phyloP scores from a whole-genome alignment of 2,113 vertebrate species.

The Rostratula benghalensis region DNA sequence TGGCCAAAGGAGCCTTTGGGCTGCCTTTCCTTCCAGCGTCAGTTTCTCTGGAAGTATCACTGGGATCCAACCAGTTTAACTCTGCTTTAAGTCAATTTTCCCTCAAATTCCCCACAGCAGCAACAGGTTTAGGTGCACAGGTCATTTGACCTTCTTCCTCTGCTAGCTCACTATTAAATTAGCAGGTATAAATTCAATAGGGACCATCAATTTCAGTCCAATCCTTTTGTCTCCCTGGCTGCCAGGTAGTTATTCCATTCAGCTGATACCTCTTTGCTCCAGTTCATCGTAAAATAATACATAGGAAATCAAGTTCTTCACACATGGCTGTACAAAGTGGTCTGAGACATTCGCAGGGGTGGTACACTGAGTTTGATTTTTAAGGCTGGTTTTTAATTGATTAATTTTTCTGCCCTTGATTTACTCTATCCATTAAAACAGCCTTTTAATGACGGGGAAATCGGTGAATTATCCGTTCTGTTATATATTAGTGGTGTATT shows the following conservation, averaged over 20 bases:
- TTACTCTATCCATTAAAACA: not conserved
- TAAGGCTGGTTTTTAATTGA: not conserved
- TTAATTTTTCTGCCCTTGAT: not conserved
- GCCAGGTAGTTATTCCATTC: not conserved
- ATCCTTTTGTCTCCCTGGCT: not conserved
- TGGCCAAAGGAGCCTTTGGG: not conserved
- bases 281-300: not conserved
- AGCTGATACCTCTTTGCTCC: not conserved
- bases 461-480: not conserved
- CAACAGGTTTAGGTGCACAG: not conserved
- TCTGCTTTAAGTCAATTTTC: not conserved
- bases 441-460: not conserved
- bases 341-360: not conserved
- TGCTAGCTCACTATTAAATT: not conserved
- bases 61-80: not conserved
- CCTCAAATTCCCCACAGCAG: not conserved
- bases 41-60: not conserved
- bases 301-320: not conserved
- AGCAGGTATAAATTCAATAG: not conserved
- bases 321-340: not conserved
- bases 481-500: slow-evolving; percentile 8
- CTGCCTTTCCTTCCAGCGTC: not conserved
- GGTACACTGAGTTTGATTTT: not conserved
- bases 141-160: not conserved
- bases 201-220: not conserved